Evolutionary conservation across 2,888 invertebrate species (phyloP).

Genomic region (Cheilosia pagana): DNA sequence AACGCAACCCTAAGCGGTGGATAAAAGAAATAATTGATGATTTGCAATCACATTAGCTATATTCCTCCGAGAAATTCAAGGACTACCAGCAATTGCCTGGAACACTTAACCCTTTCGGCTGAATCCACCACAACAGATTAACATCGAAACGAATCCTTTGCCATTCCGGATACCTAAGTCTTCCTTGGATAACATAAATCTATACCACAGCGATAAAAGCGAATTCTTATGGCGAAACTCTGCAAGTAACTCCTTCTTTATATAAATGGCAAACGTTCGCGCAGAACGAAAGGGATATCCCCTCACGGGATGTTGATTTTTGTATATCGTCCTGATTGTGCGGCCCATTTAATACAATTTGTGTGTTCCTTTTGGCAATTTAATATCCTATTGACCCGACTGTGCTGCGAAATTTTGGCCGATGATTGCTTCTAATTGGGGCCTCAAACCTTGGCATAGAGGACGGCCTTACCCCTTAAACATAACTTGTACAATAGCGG

Average conservation of each 20-base stretch:
- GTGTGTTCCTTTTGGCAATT: slow-evolving; percentile 53
- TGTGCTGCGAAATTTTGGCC: slow-evolving; percentile 46
- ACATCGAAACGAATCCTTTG: slow-evolving; percentile 16
- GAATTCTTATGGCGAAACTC: neutral
- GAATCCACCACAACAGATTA: slow-evolving; percentile 27
- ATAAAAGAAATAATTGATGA: neutral
- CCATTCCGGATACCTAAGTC: slow-evolving; percentile 11
- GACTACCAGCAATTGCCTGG: slow-evolving; percentile 7
- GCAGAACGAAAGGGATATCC: slow-evolving; percentile 1
- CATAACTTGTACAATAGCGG: slow-evolving; percentile 30
- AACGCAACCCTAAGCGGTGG: too few relatives aligned
- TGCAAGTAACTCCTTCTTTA: neutral
- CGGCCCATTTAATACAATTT: slow-evolving; percentile 68
- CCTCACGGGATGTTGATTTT: slow-evolving; percentile 47
- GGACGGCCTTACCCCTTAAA: neutral
- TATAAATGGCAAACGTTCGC: slow-evolving; percentile 1
- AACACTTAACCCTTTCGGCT: slow-evolving; percentile 33
- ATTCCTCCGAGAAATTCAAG: neutral
- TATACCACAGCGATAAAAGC: slow-evolving; percentile 21
- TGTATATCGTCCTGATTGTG: slow-evolving; percentile 40
- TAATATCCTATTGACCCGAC: slow-evolving; percentile 48
- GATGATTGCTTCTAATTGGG: slow-evolving; percentile 52
- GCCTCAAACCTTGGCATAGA: slow-evolving; percentile 44
- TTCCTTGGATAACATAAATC: slow-evolving; percentile 26
- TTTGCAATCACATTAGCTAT: neutral